Conservation (phyloP, 2,113 vertebrate genomes). For the Nothocercus nigrocapillus region DNA sequence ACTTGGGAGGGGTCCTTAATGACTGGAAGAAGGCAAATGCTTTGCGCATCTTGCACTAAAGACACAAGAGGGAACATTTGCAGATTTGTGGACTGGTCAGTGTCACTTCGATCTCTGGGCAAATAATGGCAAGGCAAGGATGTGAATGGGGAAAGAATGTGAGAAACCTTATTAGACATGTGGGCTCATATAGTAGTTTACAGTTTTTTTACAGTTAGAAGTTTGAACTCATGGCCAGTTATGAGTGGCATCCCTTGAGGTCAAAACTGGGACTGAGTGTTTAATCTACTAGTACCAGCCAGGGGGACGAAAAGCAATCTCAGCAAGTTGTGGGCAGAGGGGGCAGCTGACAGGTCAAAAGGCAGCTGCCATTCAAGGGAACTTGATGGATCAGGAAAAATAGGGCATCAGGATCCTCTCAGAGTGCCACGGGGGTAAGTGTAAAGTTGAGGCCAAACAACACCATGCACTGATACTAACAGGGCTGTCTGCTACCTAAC, state of each 20-base stretch:
- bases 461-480: background rate
- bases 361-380: fast-evolving
- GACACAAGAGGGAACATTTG: background rate
- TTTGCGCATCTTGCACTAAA: background rate
- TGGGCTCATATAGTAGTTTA: fast-evolving
- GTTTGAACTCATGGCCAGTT: background rate
- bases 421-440: background rate
- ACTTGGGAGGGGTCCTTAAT: background rate
- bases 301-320: background rate
- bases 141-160: background rate
- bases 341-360: background rate
- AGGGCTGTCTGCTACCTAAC: background rate
- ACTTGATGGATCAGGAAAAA: background rate
- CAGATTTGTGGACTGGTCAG: background rate
- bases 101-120: background rate
- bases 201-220: background rate
- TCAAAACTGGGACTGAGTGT: background rate
- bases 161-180: background rate
- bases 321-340: fast-evolving
- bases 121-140: background rate
- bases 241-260: background rate
- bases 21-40: background rate
- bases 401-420: fast-evolving
- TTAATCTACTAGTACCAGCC: background rate
- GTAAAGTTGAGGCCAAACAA: background rate